A percentile compares a stretch with the other conserved stretches of the same genome.
These are phyloP conservation scores for Clinocottus analis DNA, from an alignment of 2,113 vertebrate species.

Conservation along the genomic window DNA sequence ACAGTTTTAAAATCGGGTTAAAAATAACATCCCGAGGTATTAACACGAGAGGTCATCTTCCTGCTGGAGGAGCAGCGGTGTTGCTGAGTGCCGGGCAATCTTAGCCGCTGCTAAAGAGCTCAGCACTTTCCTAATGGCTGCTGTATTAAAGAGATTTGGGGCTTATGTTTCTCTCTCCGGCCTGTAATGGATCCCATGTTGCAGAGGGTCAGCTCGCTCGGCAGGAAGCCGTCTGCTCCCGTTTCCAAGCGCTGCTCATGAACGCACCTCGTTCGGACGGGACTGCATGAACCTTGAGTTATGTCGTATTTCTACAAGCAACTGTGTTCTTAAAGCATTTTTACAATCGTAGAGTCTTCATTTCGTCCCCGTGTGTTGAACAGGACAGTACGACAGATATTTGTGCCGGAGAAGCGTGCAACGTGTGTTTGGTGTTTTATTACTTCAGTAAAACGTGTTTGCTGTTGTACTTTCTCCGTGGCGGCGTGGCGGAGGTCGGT, in stretches of 20 bases:
- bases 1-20: too few species aligned
- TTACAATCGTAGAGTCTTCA: neutral
- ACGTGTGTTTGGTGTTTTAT: neutral
- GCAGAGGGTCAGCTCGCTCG: constrained; percentile 63
- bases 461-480: too few species aligned
- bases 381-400: neutral
- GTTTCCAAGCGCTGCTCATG: neutral
- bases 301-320: neutral
- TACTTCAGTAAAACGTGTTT: too few species aligned
- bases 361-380: neutral
- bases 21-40: neutral
- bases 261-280: neutral
- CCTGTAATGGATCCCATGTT: constrained; percentile 72
- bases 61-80: constrained; percentile 24
- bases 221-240: neutral
- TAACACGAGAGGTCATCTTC: neutral
- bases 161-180: constrained; percentile 76
- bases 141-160: constrained; percentile 80
- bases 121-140: constrained; percentile 82
- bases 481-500: too few species aligned
- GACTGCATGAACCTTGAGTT: neutral
- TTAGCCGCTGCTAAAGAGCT: constrained; percentile 75
- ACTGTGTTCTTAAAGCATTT: too few species aligned
- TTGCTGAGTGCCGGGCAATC: constrained; percentile 54
- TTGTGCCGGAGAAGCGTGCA: neutral